A percentile compares a stretch with the other conserved stretches of the same genome.
Conservation (phyloP, 30 jellyfish, hydroid and myxozoan genomes). For the Turritopsis rubra region DNA sequence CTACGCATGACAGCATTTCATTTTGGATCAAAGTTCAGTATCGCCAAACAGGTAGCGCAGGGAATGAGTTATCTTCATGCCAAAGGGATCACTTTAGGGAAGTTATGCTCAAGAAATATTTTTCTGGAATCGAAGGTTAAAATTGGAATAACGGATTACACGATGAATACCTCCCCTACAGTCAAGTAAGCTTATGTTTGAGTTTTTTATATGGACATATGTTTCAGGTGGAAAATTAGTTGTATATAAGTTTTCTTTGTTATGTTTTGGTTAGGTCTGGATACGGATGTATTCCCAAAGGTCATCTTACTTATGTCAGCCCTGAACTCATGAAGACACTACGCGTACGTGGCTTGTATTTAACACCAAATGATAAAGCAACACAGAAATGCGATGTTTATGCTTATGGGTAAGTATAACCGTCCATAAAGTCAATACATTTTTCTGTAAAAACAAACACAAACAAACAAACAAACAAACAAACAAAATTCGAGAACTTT, state of each 20-base stretch:
- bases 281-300: constrained; percentile 55
- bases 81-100: constrained; percentile 59
- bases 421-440: too few species aligned
- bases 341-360: constrained; percentile 29
- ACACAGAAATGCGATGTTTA: constrained; percentile 46
- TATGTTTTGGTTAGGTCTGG: neutral
- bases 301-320: constrained; percentile 55
- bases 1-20: constrained; percentile 41
- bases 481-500: too few species aligned
- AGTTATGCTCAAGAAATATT: constrained; percentile 66
- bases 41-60: constrained; percentile 70
- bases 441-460: too few species aligned
- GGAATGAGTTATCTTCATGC: constrained; percentile 87
- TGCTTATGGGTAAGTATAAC: constrained; percentile 59
- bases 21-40: constrained; percentile 36
- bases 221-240: neutral
- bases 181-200: constrained; percentile 40
- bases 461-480: too few species aligned
- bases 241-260: neutral
- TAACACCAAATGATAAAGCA: constrained; percentile 27
- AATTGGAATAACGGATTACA: constrained; percentile 63
- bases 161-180: constrained; percentile 39
- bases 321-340: constrained; percentile 55
- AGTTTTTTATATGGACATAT: neutral
- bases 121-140: constrained; percentile 73